Evolutionary conservation across 2,113 vertebrate genomes (phyloP).

Genomic region (Melanostigma gelatinosum): DNA sequence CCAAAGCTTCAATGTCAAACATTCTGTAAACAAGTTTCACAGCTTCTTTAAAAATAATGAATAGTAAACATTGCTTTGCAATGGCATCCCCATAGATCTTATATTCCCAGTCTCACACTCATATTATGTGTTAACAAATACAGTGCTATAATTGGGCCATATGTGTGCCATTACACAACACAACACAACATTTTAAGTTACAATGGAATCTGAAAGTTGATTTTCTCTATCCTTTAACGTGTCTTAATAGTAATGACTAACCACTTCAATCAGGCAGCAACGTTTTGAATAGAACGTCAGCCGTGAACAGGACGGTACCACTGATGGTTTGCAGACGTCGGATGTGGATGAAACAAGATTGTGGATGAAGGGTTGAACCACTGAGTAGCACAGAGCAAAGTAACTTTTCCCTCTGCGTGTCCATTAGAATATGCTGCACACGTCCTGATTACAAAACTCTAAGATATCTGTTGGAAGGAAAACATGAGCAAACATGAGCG

Average conservation of each 20-base stretch:
- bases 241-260: not conserved
- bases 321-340: conserved; percentile 17
- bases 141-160: not conserved
- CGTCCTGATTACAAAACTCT: conserved; percentile 83
- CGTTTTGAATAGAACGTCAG: conserved; percentile 1
- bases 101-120: not conserved
- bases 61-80: not conserved
- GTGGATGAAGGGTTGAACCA: not conserved
- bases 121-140: conserved; percentile 8
- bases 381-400: not conserved
- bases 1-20: not conserved
- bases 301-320: not conserved
- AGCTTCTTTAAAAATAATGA: not conserved
- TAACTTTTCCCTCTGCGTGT: conserved; percentile 9
- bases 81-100: not conserved
- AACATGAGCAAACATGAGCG: conserved; percentile 16
- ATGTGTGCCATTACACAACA: not conserved
- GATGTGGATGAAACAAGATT: not conserved
- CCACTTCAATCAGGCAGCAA: not conserved
- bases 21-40: not conserved
- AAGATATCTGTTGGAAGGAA: conserved; percentile 77
- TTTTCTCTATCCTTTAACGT: not conserved
- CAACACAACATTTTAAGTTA: not conserved
- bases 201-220: not conserved
- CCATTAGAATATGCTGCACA: conserved; percentile 81